phyloP scores from a whole-genome alignment of 2,113 vertebrate species.

The Oxyruncus cristatus region DNA sequence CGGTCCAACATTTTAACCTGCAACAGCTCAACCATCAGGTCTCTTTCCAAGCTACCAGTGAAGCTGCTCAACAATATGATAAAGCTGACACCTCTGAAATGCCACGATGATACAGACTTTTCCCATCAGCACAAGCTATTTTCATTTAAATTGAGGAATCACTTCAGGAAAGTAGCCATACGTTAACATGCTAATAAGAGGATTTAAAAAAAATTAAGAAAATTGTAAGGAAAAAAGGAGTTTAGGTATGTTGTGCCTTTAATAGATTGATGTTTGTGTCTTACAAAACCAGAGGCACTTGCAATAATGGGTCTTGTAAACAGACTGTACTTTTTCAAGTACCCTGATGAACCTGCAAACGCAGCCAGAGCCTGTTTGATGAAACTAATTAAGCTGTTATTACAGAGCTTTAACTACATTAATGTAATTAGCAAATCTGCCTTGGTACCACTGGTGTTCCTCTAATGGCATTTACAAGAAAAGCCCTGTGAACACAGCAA shows the following conservation, averaged over 20 bases:
- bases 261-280: background rate
- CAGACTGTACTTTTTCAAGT: background rate
- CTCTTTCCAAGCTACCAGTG: background rate
- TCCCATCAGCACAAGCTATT: background rate
- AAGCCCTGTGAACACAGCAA: background rate
- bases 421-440: background rate
- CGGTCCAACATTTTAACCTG: background rate
- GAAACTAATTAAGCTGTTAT: background rate
- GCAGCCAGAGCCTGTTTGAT: background rate
- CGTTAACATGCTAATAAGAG: background rate
- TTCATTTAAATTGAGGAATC: background rate
- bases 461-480: background rate
- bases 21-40: background rate
- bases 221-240: background rate
- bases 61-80: background rate
- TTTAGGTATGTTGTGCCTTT: background rate
- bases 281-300: background rate
- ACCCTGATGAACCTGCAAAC: background rate
- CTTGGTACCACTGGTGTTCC: background rate
- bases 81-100: background rate
- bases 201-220: background rate
- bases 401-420: background rate
- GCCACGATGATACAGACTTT: accelerated
- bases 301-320: background rate
- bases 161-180: background rate